phyloP scores from a whole-genome alignment of 1,140 invertebrate genomes.

The Oppia nitens region DNA sequence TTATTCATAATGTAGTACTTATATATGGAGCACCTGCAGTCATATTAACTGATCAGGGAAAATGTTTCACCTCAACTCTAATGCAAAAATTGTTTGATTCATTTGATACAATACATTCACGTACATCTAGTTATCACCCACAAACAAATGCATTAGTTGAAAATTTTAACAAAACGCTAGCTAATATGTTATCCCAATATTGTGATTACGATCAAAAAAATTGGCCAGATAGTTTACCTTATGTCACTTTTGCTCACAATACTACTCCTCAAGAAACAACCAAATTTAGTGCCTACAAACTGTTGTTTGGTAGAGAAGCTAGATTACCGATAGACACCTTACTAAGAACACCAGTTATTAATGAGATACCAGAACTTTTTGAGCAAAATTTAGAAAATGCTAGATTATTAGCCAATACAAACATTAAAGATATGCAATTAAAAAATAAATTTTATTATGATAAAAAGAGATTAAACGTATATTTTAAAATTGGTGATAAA shows the following conservation, averaged over 20 bases:
- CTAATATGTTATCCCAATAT: conserved; percentile 20
- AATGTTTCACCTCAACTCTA: conserved; percentile 26
- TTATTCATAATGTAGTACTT: conserved; percentile 23
- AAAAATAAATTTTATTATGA: background rate
- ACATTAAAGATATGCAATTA: background rate
- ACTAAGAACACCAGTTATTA: background rate
- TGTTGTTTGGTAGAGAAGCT: conserved; percentile 30
- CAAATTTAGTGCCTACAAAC: conserved; percentile 28
- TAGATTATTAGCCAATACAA: background rate
- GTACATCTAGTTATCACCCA: conserved; percentile 13
- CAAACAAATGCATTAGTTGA: conserved; percentile 21
- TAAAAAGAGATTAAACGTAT: background rate
- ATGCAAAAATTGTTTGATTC: conserved; percentile 12
- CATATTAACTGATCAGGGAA: conserved; percentile 30
- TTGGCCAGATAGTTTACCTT: conserved; percentile 31
- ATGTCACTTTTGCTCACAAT: conserved; percentile 32
- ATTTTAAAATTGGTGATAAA: conserved; percentile 3
- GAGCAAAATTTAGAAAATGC: background rate
- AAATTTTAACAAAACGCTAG: conserved; percentile 18
- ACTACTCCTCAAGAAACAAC: conserved; percentile 28
- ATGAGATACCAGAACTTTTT: background rate
- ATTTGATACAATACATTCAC: conserved; percentile 1
- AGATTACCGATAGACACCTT: conserved; percentile 3
- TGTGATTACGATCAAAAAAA: conserved; percentile 24
- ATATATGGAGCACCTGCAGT: conserved; percentile 23